phyloP scores from a whole-genome alignment of 2,113 vertebrate genomes.

The Eurypyga helias region DNA sequence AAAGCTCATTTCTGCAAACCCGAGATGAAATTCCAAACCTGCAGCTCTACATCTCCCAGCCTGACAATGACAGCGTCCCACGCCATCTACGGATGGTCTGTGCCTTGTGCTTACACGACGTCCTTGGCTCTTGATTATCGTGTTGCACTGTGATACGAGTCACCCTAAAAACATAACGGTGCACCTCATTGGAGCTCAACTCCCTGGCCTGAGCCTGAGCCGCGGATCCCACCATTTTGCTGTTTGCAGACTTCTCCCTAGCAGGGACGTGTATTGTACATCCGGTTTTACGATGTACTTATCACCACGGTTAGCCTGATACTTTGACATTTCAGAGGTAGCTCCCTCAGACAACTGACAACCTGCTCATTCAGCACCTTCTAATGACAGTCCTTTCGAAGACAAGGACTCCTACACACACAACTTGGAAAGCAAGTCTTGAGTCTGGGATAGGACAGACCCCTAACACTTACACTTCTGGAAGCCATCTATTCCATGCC shows the following conservation, averaged over 20 bases:
- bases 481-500: constrained; percentile 66
- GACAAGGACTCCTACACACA: constrained; percentile 27
- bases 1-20: background rate
- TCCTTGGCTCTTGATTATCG: background rate
- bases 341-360: background rate
- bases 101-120: background rate
- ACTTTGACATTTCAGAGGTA: constrained; percentile 32
- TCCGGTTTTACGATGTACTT: background rate
- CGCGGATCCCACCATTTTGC: fast-evolving
- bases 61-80: background rate
- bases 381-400: constrained; percentile 59
- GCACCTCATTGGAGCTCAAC: background rate
- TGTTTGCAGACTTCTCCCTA: background rate
- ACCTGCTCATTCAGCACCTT: constrained; percentile 38
- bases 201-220: background rate
- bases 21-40: background rate
- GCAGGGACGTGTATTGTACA: background rate
- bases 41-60: background rate
- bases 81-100: background rate
- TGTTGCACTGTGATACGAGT: background rate
- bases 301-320: background rate
- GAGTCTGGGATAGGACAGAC: constrained; percentile 56
- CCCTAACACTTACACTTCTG: constrained; percentile 61
- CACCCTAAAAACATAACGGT: background rate
- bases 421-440: constrained; percentile 65